Conservation (phyloP, 2,888 invertebrate genomes). For the Calameuta filiformis region DNA sequence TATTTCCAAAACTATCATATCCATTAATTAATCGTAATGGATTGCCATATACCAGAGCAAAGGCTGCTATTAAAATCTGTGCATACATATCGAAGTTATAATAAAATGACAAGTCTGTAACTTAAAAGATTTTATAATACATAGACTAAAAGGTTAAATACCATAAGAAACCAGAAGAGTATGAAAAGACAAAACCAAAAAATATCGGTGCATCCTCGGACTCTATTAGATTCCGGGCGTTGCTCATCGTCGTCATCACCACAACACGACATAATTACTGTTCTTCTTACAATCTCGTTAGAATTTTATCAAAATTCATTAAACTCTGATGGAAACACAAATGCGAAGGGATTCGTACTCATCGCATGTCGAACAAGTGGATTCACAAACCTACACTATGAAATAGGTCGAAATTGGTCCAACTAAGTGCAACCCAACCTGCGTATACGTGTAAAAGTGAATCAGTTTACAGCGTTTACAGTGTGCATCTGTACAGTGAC, state of each 20-base stretch:
- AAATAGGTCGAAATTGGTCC: background rate
- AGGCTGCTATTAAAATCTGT: constrained; percentile 84
- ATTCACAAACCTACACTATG: background rate
- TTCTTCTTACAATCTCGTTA: background rate
- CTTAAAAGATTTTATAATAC: background rate
- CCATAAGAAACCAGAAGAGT: constrained; percentile 87
- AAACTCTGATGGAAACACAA: background rate
- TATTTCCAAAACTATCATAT: constrained; percentile 94
- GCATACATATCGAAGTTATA: background rate
- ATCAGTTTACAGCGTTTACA: background rate
- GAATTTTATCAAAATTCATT: background rate
- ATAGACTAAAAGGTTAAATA: constrained; percentile 63
- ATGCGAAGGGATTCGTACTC: background rate
- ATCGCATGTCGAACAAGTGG: background rate
- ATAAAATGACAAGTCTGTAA: background rate
- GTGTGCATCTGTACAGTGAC: background rate
- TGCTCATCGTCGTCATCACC: constrained; percentile 58
- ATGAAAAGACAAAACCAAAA: constrained; percentile 84
- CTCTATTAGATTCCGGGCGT: constrained; percentile 67
- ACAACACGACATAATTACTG: constrained; percentile 50
- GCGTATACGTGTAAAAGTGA: background rate
- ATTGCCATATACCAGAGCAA: constrained; percentile 89
- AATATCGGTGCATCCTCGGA: constrained; percentile 84
- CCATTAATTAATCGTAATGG: constrained; percentile 89
- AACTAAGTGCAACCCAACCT: background rate